Base-by-base conservation (phyloP, 2,113 vertebrate species). In the Mastomys natalensis region DNA sequence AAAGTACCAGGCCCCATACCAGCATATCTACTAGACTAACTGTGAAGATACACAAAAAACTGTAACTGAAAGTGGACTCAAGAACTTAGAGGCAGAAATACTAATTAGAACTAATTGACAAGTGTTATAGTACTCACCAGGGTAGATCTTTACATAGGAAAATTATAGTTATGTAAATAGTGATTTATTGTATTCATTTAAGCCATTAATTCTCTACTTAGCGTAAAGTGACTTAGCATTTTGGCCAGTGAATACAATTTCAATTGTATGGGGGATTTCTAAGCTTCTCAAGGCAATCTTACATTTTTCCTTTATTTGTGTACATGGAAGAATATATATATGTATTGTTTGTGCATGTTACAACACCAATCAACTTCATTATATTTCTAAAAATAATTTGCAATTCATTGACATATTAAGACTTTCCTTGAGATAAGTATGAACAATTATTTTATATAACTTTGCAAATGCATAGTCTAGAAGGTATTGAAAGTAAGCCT, bases 61-160 rank as follows among this genome's bases (percentile, higher is more conserved):
- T 97, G 96, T 97, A 95, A 95, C 45, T 95, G 95, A 88, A 97
- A 96, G 77, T 96, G 89, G 96, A 98, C 66, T 97, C 95, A 96
- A 96, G 72, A 90, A 95, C 94, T 94, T 94, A 97, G 85, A 97
- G 55, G 60, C 85, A 95, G 96, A 95, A 95, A 97, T 87, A 89
- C 96, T 98, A 97, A 98, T 97, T 97, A 96, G 92, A 97, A 96
- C 90, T 97, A 97, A 97, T 95, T 97, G 95, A 97, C 96, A 97
- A 97, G 96, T 97, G 92, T 93, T 97, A 91, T 60, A 94, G 90
- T 96, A 91, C 95, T 97, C 97, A 98, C 96, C 92, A 95, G 96
- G 96, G 88, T 97, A 97, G 87, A 90, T 97, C 93, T 97, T 98
- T 97, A 89, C 92, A 94, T 91, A 94, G 68, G 93, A 97, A 97